Evolutionary conservation across 2,797 vertebrate genomes (phyloP), one percentile per base, ranked within the genome.

Genomic region (Florisuga fusca): DNA sequence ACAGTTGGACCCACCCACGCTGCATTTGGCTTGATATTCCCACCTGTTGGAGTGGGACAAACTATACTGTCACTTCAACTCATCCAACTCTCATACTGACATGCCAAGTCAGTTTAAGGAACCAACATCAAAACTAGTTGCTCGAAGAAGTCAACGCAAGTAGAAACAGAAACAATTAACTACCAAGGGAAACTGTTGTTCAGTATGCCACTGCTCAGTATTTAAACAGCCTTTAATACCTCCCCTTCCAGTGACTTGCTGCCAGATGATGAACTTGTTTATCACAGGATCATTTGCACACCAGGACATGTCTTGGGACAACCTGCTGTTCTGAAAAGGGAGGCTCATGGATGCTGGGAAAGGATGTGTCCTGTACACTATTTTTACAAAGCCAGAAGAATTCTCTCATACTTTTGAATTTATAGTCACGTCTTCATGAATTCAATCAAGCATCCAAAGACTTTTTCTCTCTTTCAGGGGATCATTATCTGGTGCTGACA

Each of bases 281-380:
- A 64, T 45, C 15, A n/a, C 29, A 46, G 26, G 12, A 31, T 33
- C 9, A 1, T 62, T 27, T 41, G 6, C 13, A 12, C 12, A 18
- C 3, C 9, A 48, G 29, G 45, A 34, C 15, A 74, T 22, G 45
- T 15, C 61, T 31, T 63, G 34, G 36, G n/a, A 11, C 12, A 21
- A 72, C 2, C 17, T 0, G 12, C 13, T 22, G 48, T 80, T 57
- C 21, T 33, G 14, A 46, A 83, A 90, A 17, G 3, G 26, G 7
- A 10, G 6, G 36, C 29, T 55, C 0, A 0, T 1, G 9, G 38
- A 26, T 15, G 13, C 12, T 41, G 22, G 62, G 20, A 71, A 80
- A 93, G 10, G 15, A 57, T 7, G 22, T 7, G 5, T 16, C 45
- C 58, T 15, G 33, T 4, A 33, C 14, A 10, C 12, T 41, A 41